These are phyloP conservation scores for Rhopilema esculentum DNA, from an alignment of 30 jellyfish, hydroid and myxozoan species.

Conservation along the genomic window DNA sequence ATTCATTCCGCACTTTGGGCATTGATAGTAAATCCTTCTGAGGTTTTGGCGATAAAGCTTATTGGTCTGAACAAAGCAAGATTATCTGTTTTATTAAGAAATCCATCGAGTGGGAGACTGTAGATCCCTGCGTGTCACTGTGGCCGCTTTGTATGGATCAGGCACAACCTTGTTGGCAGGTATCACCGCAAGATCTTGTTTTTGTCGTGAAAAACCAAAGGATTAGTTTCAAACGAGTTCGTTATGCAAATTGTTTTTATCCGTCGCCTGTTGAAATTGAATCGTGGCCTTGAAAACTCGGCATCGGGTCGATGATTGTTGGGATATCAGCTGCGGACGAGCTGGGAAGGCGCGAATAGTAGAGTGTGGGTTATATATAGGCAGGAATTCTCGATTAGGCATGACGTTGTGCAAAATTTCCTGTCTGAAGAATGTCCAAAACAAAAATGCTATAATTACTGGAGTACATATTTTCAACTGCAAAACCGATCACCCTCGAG, in stretches of 20 bases:
- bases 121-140: not conserved
- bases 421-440: too few species aligned
- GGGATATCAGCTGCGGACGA: too few species aligned
- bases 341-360: too few species aligned
- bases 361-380: too few species aligned
- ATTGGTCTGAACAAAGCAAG: not conserved
- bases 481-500: too few species aligned
- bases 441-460: too few species aligned
- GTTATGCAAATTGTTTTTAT: not conserved
- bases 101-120: not conserved
- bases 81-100: not conserved
- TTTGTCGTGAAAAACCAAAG: conserved; percentile 4
- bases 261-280: not conserved
- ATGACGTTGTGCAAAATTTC: too few species aligned
- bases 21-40: not conserved
- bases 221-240: conserved; percentile 4
- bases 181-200: conserved; percentile 27
- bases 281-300: not conserved
- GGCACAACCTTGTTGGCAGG: not conserved
- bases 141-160: not conserved
- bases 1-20: too few species aligned
- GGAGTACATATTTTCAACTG: too few species aligned
- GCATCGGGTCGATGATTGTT: too few species aligned
- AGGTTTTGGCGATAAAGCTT: not conserved
- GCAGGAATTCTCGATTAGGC: too few species aligned